phyloP scores from a whole-genome alignment of 2,797 vertebrate species.

The Peromyscus melanophrys region DNA sequence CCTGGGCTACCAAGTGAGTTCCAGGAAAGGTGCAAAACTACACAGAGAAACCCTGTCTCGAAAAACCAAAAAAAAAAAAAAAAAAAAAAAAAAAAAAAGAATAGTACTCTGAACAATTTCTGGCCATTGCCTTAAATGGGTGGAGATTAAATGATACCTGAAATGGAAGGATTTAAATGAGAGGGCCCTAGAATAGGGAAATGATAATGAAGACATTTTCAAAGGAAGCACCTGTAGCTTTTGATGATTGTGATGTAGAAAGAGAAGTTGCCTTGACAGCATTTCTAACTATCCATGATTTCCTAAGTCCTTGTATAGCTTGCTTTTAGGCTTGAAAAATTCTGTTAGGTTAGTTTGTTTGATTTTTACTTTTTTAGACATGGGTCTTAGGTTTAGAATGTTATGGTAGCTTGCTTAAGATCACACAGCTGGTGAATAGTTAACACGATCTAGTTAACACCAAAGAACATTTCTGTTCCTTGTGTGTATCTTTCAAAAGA shows the following conservation, averaged over 20 bases:
- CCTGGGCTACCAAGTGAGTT: too few relatives aligned
- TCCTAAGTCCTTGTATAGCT: neutral
- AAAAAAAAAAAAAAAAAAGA: neutral
- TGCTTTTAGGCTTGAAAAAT: constrained; percentile 61
- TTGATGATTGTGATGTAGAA: constrained; percentile 50
- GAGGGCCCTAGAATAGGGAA: neutral
- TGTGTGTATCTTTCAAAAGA: constrained; percentile 38
- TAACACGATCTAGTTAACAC: neutral
- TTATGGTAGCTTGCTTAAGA: constrained; percentile 14
- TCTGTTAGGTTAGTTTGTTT: constrained; percentile 12
- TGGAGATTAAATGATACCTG: neutral
- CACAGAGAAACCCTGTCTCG: too few relatives aligned
- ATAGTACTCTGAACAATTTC: neutral
- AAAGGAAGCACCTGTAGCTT: constrained; percentile 19
- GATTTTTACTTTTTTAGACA: constrained; percentile 62
- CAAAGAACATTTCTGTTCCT: neutral
- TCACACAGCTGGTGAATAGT: constrained; percentile 2
- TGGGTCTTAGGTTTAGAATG: neutral
- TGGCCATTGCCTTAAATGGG: neutral
- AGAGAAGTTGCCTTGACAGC: constrained; percentile 22
- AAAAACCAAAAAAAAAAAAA: too few relatives aligned
- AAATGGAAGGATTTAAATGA: constrained; percentile 14
- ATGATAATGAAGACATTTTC: neutral
- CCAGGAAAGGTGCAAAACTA: too few relatives aligned
- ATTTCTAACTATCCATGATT: constrained; percentile 28